Evolutionary conservation across 1,140 invertebrate genomes (phyloP).

Genomic region (Pseudomyrmex concolor): DNA sequence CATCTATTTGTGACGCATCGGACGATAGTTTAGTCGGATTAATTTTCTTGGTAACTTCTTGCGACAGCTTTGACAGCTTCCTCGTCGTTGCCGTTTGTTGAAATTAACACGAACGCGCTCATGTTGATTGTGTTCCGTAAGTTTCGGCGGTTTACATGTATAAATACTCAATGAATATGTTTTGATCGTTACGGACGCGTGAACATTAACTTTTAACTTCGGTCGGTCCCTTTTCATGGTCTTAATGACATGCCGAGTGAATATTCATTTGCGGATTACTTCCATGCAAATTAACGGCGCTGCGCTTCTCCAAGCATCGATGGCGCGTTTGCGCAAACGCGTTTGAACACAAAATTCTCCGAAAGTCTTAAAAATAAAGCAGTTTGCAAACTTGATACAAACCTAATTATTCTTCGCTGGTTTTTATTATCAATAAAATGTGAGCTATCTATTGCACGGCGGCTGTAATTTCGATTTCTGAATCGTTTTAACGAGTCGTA

Average conservation of each 20-base stretch:
- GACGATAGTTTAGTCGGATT: neutral
- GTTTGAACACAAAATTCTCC: constrained; percentile 36
- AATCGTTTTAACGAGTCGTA: constrained; percentile 52
- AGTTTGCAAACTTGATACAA: constrained; percentile 57
- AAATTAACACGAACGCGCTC: constrained; percentile 33
- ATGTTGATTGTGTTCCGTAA: constrained; percentile 25
- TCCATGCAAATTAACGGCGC: constrained; percentile 60
- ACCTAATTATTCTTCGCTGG: constrained; percentile 46
- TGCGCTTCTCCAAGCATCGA: constrained; percentile 40
- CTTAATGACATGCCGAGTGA: constrained; percentile 56
- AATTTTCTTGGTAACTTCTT: neutral
- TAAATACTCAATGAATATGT: constrained; percentile 56
- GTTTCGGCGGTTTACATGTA: constrained; percentile 50
- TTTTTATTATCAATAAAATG: constrained; percentile 56
- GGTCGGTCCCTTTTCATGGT: constrained; percentile 27
- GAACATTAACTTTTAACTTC: constrained; percentile 59
- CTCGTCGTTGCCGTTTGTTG: neutral
- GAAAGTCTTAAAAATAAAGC: constrained; percentile 60
- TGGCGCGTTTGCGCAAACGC: neutral
- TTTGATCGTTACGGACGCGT: constrained; percentile 53
- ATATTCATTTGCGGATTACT: constrained; percentile 62
- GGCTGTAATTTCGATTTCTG: constrained; percentile 46
- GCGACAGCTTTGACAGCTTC: no score
- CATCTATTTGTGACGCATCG: neutral
- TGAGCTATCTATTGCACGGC: constrained; percentile 6